Conservation (phyloP, 2,113 vertebrate genomes). For the Grammomys surdaster region DNA sequence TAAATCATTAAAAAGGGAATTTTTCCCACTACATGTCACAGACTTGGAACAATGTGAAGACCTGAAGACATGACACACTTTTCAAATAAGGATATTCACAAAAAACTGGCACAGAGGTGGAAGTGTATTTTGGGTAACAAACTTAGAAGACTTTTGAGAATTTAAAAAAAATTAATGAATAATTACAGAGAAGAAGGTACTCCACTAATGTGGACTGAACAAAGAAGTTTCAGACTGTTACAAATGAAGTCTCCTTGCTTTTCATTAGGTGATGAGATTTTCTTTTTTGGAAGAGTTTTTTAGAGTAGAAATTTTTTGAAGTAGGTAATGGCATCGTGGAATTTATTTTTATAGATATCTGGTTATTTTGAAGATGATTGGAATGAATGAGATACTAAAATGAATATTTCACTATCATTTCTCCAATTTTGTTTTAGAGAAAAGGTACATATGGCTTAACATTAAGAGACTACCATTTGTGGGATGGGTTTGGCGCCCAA, state of each 20-base stretch:
- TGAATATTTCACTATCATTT: neutral
- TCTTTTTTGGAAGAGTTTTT: neutral
- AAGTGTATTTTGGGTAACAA: neutral
- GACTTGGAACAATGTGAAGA: neutral
- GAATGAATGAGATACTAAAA: neutral
- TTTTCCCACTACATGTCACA: neutral
- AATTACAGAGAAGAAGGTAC: neutral
- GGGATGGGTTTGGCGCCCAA: too few relatives aligned
- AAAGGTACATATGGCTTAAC: neutral
- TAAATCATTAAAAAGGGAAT: neutral
- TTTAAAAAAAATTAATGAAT: neutral
- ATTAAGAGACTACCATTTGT: neutral
- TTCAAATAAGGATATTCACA: neutral
- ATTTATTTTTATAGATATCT: neutral
- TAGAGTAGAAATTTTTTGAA: neutral
- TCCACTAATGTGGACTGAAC: neutral
- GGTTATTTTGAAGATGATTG: neutral
- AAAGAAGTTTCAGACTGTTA: neutral
- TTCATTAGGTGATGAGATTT: neutral
- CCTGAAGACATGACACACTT: neutral
- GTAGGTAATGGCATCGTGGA: neutral
- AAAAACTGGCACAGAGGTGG: neutral
- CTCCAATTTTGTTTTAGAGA: too few relatives aligned
- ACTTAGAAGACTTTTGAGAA: neutral
- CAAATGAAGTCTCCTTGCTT: neutral